Conservation (phyloP, 2,797 vertebrate genomes). For the Atherinosoma microstoma region DNA sequence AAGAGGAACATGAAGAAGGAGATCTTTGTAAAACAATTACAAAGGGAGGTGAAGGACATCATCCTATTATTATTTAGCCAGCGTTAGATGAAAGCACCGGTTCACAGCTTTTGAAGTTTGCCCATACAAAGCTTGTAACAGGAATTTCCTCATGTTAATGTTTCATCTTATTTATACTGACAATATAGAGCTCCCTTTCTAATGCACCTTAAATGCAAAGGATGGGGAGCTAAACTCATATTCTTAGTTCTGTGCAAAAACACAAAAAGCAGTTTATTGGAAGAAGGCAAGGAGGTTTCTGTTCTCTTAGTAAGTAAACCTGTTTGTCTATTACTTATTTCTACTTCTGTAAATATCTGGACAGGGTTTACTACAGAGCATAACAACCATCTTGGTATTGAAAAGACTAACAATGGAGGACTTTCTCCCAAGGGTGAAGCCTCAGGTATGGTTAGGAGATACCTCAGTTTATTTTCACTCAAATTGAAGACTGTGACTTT, state of each 20-base stretch:
- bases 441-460: neutral
- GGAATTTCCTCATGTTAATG: neutral
- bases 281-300: neutral
- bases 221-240: neutral
- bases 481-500: too few relatives aligned
- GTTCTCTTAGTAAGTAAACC: neutral
- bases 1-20: neutral
- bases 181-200: neutral
- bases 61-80: neutral
- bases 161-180: neutral
- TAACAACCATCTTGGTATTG: neutral
- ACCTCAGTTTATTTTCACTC: neutral
- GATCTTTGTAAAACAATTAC: rapidly evolving
- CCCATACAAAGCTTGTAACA: neutral
- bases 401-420: neutral
- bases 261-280: neutral
- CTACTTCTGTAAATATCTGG: neutral
- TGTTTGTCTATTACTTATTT: neutral
- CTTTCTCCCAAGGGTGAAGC: neutral
- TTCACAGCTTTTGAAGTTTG: neutral
- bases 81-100: neutral
- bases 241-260: neutral
- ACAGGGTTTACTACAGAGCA: neutral
- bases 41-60: neutral
- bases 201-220: neutral